Evolutionary conservation across 2,113 vertebrate genomes (phyloP), one percentile per base, ranked within the genome.

Genomic region (Nesospiza acunhae): DNA sequence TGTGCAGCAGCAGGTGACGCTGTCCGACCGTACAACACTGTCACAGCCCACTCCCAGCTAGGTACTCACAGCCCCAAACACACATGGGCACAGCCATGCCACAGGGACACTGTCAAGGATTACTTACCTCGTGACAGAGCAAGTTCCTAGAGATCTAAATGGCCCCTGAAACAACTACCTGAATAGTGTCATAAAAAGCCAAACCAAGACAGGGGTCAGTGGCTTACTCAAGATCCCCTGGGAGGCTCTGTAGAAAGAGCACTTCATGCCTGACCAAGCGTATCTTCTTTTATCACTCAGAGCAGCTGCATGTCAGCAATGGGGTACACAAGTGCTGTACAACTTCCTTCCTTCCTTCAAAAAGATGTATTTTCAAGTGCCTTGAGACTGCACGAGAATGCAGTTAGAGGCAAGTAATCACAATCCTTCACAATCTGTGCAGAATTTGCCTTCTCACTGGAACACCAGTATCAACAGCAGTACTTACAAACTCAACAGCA

Each of bases 1-100:
- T 16, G 30, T 21, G 33, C 52, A 91, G 49, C 58, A 66, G 58
- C 22, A 74, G 30, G 20, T 37, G 52, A 77, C 53, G 27, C 26
- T 16, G 35, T 16, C 27, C 0, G 4, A 21, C 30, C 18, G 50
- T 24, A 15, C n/a, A 42, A 28, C 0, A 2, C 24, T 2, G 8
- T 2, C 27, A 50, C 47, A 8, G 37, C 27, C 49, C 1, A 7
- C 41, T 72, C 70, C 35, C 2, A 0, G 21, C 67, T 31, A 68
- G 26, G 18, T 16, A 15, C 37, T 58, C 6, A 33, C 16, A 52
- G 31, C 27, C 49, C 60, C 74, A 67, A 47, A 49, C 19, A 35
- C 39, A 9, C 68, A 4, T 0, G 2, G 42, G 22, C 47, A 89
- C 49, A 74, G 87, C 18, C 33, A 28, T 6, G 26, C n/a, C 41